Conservation (phyloP, 2,797 vertebrate species). For the Linurgus olivaceus region DNA sequence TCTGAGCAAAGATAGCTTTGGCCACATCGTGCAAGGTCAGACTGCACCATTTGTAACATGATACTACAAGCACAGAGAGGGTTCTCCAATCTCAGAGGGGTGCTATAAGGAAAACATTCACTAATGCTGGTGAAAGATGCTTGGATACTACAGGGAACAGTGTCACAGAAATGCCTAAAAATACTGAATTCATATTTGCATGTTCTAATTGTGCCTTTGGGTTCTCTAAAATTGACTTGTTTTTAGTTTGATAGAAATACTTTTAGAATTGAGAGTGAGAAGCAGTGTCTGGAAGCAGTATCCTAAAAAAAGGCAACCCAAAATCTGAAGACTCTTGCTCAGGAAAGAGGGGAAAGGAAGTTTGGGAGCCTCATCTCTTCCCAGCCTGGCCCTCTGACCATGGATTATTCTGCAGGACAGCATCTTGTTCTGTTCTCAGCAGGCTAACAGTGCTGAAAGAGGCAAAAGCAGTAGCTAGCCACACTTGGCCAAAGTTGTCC, state of each 20-base stretch:
- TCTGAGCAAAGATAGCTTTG: background rate
- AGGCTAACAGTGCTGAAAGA: background rate
- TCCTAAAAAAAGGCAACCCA: background rate
- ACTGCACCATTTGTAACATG: background rate
- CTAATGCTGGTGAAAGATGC: background rate
- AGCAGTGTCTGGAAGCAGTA: background rate
- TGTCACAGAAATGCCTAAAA: conserved; percentile 24
- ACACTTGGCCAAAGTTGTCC: background rate
- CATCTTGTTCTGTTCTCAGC: background rate
- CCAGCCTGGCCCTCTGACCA: background rate
- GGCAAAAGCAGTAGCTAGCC: background rate
- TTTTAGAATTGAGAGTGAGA: background rate
- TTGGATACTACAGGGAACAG: background rate
- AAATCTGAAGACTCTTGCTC: background rate
- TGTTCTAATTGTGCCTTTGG: conserved; percentile 47
- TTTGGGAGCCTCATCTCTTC: background rate
- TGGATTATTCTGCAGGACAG: background rate
- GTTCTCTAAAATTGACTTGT: conserved; percentile 53
- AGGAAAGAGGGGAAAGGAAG: background rate
- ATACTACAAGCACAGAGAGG: background rate
- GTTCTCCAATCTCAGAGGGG: background rate
- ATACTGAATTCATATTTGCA: background rate
- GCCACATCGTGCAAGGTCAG: background rate
- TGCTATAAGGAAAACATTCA: background rate
- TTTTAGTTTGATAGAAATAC: conserved; percentile 44